Evolutionary conservation across 2,888 invertebrate species (phyloP), one percentile per base, ranked within the genome.

Genomic region (Drosophila pseudotakahashii): DNA sequence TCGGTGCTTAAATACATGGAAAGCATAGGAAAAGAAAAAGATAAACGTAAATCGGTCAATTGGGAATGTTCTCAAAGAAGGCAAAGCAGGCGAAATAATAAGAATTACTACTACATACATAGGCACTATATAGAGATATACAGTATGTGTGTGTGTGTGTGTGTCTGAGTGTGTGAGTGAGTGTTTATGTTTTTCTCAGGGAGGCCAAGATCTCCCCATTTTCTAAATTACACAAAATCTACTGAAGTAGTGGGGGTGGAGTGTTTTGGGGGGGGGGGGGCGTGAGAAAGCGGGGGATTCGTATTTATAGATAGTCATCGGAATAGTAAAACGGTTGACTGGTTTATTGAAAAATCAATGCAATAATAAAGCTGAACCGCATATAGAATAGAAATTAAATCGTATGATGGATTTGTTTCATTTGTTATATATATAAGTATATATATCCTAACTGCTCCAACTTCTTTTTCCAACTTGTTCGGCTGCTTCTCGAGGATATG

Each of bases 311-410:
- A 69, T 79, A 67, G 68, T 85, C 72, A 85, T 80, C 69, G 82
- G 79, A 80, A 70, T 82, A 82, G 71, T 82, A 79, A 54, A 67
- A 66, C 54, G 66, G 70, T 57, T 69, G 48, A 85, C 71, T 74
- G 86, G 66, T 53, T 66, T 83, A 63, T 77, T 82, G 80, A 69
- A 81, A 88, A 82, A 88, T 82, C 73, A 82, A 89, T 78, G 75
- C 77, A 84, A 89, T 91, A 91, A 92, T 92, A 92, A 92, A 92
- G 92, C 92, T 92, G 92, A 92, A 91, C 92, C 92, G 92, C 92
- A 92, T 92, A 92, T 92, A 92, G 92, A 91, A 91, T 90, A 92
- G 92, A 92, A 92, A 92, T 92, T 92, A 92, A 91, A 91, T 85
- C 81, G 81, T 78, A 79, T 79, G 79, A 89, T 90, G 81, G 83